Evolutionary conservation across 37 sponge, comb jelly and placozoan genomes (phyloP).

Genomic region (Hormiphora californensis): DNA sequence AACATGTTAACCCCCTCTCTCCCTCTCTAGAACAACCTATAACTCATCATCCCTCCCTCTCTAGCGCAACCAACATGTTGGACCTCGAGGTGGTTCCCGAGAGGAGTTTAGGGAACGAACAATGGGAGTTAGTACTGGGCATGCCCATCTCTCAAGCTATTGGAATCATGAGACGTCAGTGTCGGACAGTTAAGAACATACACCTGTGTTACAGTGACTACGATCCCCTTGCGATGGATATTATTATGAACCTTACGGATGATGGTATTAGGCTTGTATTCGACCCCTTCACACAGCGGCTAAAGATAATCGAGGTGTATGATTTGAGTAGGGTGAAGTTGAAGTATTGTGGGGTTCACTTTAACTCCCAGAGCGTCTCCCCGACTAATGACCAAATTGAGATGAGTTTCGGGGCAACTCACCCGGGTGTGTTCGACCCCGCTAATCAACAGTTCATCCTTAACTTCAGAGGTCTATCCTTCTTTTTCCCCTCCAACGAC

Average conservation of each 20-base stretch:
- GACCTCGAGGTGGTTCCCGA: constrained; percentile 89
- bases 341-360: constrained; percentile 75
- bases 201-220: constrained; percentile 72
- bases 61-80: too few relatives aligned
- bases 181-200: constrained; percentile 58
- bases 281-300: constrained; percentile 75
- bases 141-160: constrained; percentile 61
- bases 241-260: constrained; percentile 71
- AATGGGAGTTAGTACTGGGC: constrained; percentile 85
- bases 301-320: constrained; percentile 89
- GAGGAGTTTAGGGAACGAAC: constrained; percentile 65
- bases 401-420: constrained; percentile 80
- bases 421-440: constrained; percentile 65
- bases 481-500: constrained; percentile 60
- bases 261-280: constrained; percentile 78
- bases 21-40: too few relatives aligned
- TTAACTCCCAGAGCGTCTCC: constrained; percentile 67
- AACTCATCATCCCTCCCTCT: too few relatives aligned
- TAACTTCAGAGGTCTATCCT: constrained; percentile 67
- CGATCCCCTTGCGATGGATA: constrained; percentile 71
- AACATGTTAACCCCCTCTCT: too few relatives aligned
- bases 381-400: constrained; percentile 78
- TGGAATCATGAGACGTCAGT: constrained; percentile 65
- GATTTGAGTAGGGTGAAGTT: constrained; percentile 74
- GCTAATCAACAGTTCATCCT: constrained; percentile 66